Evolutionary conservation across 1,140 invertebrate genomes (phyloP).

Genomic region (Lordiphosa mommai): DNA sequence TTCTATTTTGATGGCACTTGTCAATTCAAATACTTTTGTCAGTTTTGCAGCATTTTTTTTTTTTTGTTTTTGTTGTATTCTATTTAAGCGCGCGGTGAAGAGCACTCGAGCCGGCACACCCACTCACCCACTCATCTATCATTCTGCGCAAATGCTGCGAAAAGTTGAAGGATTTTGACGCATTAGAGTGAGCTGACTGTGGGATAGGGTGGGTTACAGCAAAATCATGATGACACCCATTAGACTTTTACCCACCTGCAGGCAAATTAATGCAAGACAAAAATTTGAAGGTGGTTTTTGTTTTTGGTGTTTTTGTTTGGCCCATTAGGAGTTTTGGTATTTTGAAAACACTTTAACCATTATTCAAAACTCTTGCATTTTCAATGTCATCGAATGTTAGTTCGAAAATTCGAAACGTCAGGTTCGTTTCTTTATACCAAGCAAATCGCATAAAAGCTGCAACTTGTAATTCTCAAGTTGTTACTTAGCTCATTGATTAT

Average conservation of each 20-base stretch:
- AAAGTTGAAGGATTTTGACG: constrained; percentile 77
- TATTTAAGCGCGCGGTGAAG: constrained; percentile 33
- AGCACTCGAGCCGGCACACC: constrained; percentile 50
- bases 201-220: constrained; percentile 1
- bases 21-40: constrained; percentile 76
- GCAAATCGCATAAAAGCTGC: no score
- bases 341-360: no score
- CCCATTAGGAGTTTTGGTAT: no score
- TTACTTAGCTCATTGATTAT: no score
- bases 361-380: no score
- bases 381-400: no score
- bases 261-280: constrained; percentile 56
- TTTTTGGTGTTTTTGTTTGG: constrained; percentile 14
- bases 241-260: constrained; percentile 53
- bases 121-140: constrained; percentile 10
- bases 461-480: no score
- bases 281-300: constrained; percentile 10
- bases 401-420: no score
- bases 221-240: constrained; percentile 34
- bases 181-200: constrained; percentile 39
- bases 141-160: constrained; percentile 61
- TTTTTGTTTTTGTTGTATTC: constrained; percentile 34
- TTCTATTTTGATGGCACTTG: constrained; percentile 77
- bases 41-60: constrained; percentile 30
- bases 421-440: no score